Conservation (phyloP, 2,888 invertebrate species). For the Oligia fasciuncula region DNA sequence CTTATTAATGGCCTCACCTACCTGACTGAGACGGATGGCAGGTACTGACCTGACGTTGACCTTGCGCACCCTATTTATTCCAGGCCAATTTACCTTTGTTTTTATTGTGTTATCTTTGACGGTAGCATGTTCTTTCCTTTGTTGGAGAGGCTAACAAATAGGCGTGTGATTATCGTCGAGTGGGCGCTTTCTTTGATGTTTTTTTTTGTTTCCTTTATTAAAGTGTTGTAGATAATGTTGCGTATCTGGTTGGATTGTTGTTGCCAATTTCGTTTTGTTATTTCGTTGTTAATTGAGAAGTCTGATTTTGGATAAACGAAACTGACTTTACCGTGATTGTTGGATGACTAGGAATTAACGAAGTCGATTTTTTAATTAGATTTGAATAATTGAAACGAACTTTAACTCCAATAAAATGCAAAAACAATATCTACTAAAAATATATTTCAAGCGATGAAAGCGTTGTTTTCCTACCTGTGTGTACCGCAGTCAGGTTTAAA, state of each 20-base stretch:
- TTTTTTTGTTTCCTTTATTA: constrained; percentile 50
- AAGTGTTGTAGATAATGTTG: constrained; percentile 46
- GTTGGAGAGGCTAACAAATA: constrained; percentile 53
- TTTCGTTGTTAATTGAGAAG: constrained; percentile 29
- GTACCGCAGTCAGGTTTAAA: constrained; percentile 13
- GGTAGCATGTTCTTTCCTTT: constrained; percentile 59
- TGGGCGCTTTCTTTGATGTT: constrained; percentile 46
- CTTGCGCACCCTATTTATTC: constrained; percentile 61
- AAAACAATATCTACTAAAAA: constrained; percentile 23
- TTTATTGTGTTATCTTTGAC: constrained; percentile 64
- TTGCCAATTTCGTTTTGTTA: constrained; percentile 44
- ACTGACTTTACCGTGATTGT: constrained; percentile 12
- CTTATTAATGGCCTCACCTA: constrained; percentile 75
- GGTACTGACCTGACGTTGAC: constrained; percentile 65
- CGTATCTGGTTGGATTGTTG: constrained; percentile 10
- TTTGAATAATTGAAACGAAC: constrained; percentile 24
- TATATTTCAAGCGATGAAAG: constrained; percentile 5
- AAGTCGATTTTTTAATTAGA: constrained; percentile 6
- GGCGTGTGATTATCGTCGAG: constrained; percentile 49
- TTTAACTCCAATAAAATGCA: constrained; percentile 20
- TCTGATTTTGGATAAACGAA: constrained; percentile 30
- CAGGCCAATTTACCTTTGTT: constrained; percentile 63
- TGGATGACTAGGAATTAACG: constrained; percentile 20
- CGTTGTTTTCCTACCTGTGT: neutral
- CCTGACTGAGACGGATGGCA: constrained; percentile 69